Base-by-base conservation (phyloP, 2,888 invertebrate genomes). In the Magallana nippona region DNA sequence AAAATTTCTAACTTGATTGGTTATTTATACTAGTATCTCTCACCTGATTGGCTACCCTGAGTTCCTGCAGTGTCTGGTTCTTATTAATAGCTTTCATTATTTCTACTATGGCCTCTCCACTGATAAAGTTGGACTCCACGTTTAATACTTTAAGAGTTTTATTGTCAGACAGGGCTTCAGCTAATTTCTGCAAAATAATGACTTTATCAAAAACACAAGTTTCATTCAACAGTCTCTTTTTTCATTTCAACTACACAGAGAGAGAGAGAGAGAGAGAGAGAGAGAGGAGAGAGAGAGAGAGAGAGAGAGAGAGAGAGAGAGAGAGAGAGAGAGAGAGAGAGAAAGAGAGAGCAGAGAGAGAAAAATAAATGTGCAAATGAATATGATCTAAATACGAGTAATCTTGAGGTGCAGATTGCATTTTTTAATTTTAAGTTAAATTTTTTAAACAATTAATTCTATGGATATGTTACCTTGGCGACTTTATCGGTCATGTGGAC, bases 11-110 rank as follows among this genome's bases (percentile, higher is more conserved):
- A 63, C 13, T 13, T 63, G 63, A 22, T 27, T 22, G 63, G 63
- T 19, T 19, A 22, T 63, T 63, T 22, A 22, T 22, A 63, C 1
- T 63, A 27, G 2, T 17, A 17, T n/a, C 15, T n/a, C 88, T 92
- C 95, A 98, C 99, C 97, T 99, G 99, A 95, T 99, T 99, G 88
- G 98, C 97, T 90, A 98, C 98, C 94, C 98, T 96, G 95, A 99
- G 98, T 95, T 99, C 99, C 95, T 98, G 97, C 80, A 99, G 96
- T 87, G 96, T 96, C 94, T 97, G 97, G 91, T 97, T 97, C 92
- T 96, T 96, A 87, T 98, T 96, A 93, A 99, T 96, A 83, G 98
- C 96, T 94, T 96, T 96, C 86, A 99, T 96, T 89, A 99, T 95
- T 94, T 96, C 96, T 89, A 98, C 97, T 93, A 99, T 96, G 87